These are phyloP conservation scores for Empidonax traillii DNA, from an alignment of 2,113 vertebrate species.

Conservation along the genomic window DNA sequence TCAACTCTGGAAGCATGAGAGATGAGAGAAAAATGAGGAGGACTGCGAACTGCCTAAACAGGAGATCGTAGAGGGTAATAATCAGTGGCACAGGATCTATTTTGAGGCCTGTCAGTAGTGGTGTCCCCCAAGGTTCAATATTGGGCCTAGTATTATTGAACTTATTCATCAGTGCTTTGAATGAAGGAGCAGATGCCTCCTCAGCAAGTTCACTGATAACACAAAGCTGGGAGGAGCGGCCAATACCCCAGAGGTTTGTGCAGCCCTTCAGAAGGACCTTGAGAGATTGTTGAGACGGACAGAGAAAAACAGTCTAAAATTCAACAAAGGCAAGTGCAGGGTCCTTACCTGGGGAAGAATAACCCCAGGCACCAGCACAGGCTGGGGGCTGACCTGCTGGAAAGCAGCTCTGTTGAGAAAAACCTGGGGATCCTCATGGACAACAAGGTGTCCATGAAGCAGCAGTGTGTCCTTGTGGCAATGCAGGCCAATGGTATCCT, in stretches of 20 bases:
- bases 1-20: background rate
- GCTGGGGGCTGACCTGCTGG: background rate
- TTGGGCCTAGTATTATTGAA: background rate
- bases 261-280: background rate
- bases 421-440: background rate
- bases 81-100: background rate
- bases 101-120: fast-evolving
- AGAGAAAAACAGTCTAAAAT: background rate
- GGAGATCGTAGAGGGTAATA: background rate
- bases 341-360: background rate
- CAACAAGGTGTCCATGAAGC: background rate
- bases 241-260: background rate
- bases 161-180: background rate
- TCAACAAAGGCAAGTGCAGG: background rate
- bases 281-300: background rate
- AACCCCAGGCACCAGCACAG: background rate
- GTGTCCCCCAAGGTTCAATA: fast-evolving
- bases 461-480: background rate
- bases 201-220: background rate
- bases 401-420: background rate
- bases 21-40: background rate
- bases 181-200: background rate
- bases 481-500: background rate
- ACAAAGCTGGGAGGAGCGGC: background rate
- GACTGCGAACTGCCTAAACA: background rate